A percentile compares a stretch with the other conserved stretches of the same genome.
These are phyloP conservation scores for Mungos mungo DNA, from an alignment of 2,113 vertebrate genomes.

Conservation along the genomic window DNA sequence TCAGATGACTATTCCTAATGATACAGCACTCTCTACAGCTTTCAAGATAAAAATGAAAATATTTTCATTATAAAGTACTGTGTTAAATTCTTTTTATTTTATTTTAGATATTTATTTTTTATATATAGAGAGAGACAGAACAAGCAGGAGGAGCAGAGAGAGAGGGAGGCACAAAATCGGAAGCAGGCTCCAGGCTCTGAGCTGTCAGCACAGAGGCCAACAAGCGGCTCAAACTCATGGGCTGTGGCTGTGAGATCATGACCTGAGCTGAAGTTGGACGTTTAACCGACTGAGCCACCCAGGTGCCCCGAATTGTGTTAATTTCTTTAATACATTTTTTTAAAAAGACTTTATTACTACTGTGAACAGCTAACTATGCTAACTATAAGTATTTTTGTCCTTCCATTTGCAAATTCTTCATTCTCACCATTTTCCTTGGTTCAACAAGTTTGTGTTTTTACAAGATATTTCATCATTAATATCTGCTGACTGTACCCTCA, in stretches of 20 bases:
- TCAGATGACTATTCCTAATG: slow-evolving; percentile 38
- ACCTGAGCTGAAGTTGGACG: no score
- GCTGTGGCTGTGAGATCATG: no score
- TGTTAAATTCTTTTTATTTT: neutral
- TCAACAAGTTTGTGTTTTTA: neutral
- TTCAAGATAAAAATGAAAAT: slow-evolving; percentile 44
- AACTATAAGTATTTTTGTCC: neutral
- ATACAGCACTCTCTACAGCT: slow-evolving; percentile 73
- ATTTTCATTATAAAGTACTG: neutral
- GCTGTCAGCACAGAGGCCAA: no score
- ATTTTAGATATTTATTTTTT: no score
- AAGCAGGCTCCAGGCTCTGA: no score
- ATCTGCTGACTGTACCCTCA: neutral
- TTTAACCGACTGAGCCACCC: no score
- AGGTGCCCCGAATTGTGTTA: neutral
- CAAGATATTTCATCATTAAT: neutral
- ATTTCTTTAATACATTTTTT: neutral
- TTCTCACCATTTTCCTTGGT: neutral
- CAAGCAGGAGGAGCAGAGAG: no score
- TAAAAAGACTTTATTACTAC: neutral
- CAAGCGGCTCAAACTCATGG: no score
- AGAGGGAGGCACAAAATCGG: no score
- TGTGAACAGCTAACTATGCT: neutral
- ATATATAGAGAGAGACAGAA: no score
- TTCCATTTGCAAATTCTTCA: slow-evolving; percentile 41